Conservation (phyloP, 2,797 vertebrate species). For the Scleropages formosus region DNA sequence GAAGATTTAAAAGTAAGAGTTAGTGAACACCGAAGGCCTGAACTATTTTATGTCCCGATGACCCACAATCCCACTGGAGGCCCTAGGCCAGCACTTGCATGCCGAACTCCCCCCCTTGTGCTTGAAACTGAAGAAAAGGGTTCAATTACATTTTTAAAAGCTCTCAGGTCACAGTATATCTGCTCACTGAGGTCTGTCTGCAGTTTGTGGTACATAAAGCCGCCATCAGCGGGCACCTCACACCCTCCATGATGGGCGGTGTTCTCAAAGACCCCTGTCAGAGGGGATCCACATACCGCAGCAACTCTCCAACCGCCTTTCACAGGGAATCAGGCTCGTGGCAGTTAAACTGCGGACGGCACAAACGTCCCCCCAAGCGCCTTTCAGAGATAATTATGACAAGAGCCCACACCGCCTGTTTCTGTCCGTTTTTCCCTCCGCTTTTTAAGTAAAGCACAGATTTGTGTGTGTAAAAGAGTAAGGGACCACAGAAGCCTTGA, state of each 20-base stretch:
- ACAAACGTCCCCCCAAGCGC: not conserved
- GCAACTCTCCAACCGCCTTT: not conserved
- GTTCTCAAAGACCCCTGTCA: conserved; percentile 28
- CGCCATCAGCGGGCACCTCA: not conserved
- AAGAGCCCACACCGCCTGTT: not conserved
- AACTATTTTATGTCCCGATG: too few relatives aligned
- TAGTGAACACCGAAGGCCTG: too few relatives aligned
- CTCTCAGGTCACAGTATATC: conserved; percentile 26
- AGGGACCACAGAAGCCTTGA: too few relatives aligned
- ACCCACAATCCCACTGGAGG: not conserved
- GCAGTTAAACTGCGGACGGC: not conserved
- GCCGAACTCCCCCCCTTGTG: conserved; percentile 5
- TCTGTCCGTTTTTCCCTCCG: not conserved
- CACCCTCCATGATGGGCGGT: not conserved
- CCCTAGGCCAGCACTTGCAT: conserved; percentile 5
- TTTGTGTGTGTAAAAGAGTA: too few relatives aligned
- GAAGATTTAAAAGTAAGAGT: too few relatives aligned
- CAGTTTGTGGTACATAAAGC: conserved; percentile 22
- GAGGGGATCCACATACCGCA: not conserved
- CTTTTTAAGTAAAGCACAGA: too few relatives aligned
- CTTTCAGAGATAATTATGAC: not conserved
- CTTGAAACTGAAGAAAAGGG: conserved; percentile 7
- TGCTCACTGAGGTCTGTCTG: not conserved
- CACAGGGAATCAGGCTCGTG: conserved; percentile 19
- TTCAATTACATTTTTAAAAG: conserved; percentile 17